Percentiles rank a stretch among this genome's conserved stretches.
Evolutionary conservation across 1,140 invertebrate genomes (phyloP).

Genomic region (Neodiprion virginianus): DNA sequence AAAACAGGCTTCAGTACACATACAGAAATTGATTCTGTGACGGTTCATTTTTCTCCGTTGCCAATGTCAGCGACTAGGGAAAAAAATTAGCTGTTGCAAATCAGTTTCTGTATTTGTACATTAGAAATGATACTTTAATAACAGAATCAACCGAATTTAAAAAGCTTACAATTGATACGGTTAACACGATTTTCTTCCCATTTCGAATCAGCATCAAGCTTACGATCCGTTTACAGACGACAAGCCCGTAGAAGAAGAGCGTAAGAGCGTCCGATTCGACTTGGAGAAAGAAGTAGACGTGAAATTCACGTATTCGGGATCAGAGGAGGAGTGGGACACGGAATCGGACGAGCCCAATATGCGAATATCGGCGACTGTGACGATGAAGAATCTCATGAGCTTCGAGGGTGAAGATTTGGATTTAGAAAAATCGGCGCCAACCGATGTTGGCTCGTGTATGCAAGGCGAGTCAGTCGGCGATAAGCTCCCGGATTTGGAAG

Average conservation of each 20-base stretch:
- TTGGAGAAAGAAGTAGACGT: slow-evolving; percentile 57
- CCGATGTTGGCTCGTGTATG: background rate
- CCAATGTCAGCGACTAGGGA: no score
- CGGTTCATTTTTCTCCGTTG: no score
- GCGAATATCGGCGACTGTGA: slow-evolving; percentile 30
- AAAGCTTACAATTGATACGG: no score
- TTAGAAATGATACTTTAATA: no score
- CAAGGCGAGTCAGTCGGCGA: background rate
- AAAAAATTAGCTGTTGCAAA: no score
- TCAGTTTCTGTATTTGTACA: no score
- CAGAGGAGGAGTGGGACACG: slow-evolving; percentile 62
- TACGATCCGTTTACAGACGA: slow-evolving; percentile 44
- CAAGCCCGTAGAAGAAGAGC: slow-evolving; percentile 69
- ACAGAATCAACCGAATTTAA: no score
- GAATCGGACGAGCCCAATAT: slow-evolving; percentile 56
- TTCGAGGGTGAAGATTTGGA: slow-evolving; percentile 15
- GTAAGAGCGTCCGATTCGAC: slow-evolving; percentile 75
- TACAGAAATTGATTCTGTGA: no score
- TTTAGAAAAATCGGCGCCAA: background rate
- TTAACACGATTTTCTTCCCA: no score
- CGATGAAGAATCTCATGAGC: slow-evolving; percentile 25
- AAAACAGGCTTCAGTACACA: no score
- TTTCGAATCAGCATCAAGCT: no score
- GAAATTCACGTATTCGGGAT: slow-evolving; percentile 59
- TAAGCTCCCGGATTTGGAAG: background rate